Evolutionary conservation across 2,113 vertebrate species (phyloP), one percentile per base, ranked within the genome.

Genomic region (Myocastor coypus): DNA sequence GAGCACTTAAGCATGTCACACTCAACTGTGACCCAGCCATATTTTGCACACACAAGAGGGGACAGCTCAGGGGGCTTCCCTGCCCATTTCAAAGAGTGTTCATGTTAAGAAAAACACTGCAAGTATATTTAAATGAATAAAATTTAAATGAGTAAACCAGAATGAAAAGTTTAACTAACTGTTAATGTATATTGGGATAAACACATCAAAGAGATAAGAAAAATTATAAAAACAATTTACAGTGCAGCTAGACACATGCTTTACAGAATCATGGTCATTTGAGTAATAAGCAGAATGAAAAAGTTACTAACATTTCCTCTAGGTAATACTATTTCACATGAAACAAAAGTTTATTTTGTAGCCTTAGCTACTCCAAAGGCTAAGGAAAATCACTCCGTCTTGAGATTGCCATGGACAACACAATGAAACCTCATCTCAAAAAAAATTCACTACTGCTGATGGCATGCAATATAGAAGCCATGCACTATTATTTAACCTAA

Each of bases 1-100:
- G 99, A 99, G 94, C 99, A 99, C 95, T 99, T 99, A 24, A 99
- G 98, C 99, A 99, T 98, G 89, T 99, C 99, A 0, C 99, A 98
- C 61, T 99, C 99, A 5, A 99, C 97, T 1, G 98, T 99, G 96
- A 98, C 92, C 99, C 99, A 99, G 93, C 99, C 99, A 0, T 99
- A 99, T 55, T 98, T 97, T 77, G 99, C 99, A 3, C 99, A 99
- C 93, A 99, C 98, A 46, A 99, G 98, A 1, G 99, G 99, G 0
- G 99, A 99, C 73, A 99, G 97, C 34, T 97, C 96, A 0, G 78
- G 96, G n/a, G 99, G 99, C 91, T 99, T 99, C 7, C 99, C 99
- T 1, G 99, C 99, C 99, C 99, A 99, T 97, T 98, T 99, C 97
- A 99, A 97, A 34, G 99, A 99, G 99, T 99, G 82, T 1, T 77